Conservation (phyloP, 2,888 invertebrate genomes). For the Charanyca ferruginea region DNA sequence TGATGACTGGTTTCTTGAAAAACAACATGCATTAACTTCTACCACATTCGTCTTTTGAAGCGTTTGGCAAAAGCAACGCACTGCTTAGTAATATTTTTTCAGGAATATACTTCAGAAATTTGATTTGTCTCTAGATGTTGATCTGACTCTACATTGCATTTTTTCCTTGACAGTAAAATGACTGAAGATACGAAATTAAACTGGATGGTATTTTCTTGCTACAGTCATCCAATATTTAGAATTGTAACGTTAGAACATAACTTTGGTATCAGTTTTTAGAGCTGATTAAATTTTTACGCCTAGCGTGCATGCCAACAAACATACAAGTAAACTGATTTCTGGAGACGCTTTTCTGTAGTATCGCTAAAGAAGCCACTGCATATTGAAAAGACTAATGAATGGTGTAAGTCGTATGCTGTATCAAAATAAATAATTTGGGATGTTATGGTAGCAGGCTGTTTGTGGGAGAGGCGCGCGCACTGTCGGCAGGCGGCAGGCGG, state of each 20-base stretch:
- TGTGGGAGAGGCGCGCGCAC: constrained; percentile 86
- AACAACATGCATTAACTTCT: background rate
- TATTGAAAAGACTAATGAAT: constrained; percentile 23
- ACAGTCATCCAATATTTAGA: background rate
- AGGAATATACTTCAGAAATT: constrained; percentile 29
- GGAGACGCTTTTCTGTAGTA: background rate
- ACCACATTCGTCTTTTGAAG: background rate
- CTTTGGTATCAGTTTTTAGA: too few relatives aligned
- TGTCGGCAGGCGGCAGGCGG: constrained; percentile 70
- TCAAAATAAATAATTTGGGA: constrained; percentile 74
- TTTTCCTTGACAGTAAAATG: constrained; percentile 18
- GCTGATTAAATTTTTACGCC: constrained; percentile 5
- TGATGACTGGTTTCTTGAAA: too few relatives aligned
- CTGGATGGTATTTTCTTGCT: background rate
- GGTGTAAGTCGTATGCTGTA: constrained; percentile 62
- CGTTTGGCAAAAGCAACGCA: background rate
- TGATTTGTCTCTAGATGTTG: constrained; percentile 16
- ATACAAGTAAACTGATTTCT: background rate
- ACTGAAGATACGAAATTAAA: background rate
- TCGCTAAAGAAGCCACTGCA: background rate
- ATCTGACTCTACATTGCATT: constrained; percentile 14
- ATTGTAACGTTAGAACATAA: background rate
- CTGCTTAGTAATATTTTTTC: background rate
- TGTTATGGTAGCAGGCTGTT: constrained; percentile 69
- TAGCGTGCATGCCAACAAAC: background rate